Base-by-base conservation (phyloP, 2,797 vertebrate species). In the Lutjanus campechanus region DNA sequence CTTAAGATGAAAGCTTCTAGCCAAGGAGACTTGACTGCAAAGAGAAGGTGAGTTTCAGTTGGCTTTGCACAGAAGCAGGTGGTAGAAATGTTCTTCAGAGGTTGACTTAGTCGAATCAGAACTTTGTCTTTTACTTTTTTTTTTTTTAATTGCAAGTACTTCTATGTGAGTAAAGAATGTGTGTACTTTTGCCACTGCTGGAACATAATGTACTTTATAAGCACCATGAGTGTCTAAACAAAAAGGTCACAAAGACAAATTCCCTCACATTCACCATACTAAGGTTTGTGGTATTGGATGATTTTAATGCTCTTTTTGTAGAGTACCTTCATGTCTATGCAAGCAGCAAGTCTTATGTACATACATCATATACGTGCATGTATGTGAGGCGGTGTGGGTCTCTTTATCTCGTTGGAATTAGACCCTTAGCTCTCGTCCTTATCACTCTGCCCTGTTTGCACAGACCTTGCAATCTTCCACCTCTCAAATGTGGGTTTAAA, bases 331-430 rank as follows among this genome's bases (percentile, higher is more conserved):
- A 55, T 11, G 5, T 44, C 29, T 22, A 7, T 60, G 11, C 13
- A 44, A 66, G 56, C 66, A 65, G 72, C 20, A n/a, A 13, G 22
- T 41, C 16, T 46, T 22, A 13, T 20, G 55, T 71, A 29, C 73
- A 55, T 9, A 73, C 49, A 54, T 51, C 68, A 20, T 44, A 46
- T 70, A 36, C 29, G 69, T 69, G 43, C 19, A 63, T 82, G 66
- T 77, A 54, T 84, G 65, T 68, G 70, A 69, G 83, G 73, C n/a
- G 5, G 56, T 67, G 74, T 70, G 68, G 71, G 76, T 85, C 83
- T 81, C 86, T 91, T 94, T 95, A 95, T 95, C 94, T 92, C 36
- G 73, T 85, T 95, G 95, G 95, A 96, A 93, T 96, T 96, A 91
- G 95, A 95, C 95, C 95, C 93, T 94, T 91, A 78, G 90, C 87